phyloP scores from a whole-genome alignment of 2,888 invertebrate genomes.

The Seira sanloemensis region DNA sequence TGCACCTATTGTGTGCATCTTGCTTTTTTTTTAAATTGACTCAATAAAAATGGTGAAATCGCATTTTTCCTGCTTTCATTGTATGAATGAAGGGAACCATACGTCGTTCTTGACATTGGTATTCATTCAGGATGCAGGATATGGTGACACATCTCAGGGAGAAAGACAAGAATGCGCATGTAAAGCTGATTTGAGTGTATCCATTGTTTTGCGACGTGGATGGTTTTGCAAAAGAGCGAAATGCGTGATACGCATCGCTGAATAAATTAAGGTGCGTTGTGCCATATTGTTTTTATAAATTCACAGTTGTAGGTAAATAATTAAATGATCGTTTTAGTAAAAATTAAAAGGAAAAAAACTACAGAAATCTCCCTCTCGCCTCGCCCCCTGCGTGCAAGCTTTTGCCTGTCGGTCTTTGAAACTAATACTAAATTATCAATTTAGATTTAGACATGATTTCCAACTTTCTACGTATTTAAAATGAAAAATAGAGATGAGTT shows the following conservation, averaged over 20 bases:
- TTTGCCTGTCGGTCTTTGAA: no score
- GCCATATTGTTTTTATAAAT: neutral
- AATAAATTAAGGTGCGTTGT: constrained; percentile 37
- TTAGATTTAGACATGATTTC: no score
- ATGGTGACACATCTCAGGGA: neutral
- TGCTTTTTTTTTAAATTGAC: neutral
- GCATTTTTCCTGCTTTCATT: neutral
- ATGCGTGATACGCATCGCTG: constrained; percentile 12
- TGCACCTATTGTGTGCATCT: neutral
- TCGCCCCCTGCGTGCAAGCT: no score
- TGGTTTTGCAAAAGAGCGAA: neutral
- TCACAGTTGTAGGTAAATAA: neutral
- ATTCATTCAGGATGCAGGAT: constrained; percentile 16
- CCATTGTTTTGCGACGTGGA: neutral
- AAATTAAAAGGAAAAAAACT: no score
- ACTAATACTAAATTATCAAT: no score
- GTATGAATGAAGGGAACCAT: neutral
- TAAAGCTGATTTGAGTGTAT: neutral
- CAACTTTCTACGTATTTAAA: no score
- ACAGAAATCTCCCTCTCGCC: no score
- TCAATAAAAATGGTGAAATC: neutral
- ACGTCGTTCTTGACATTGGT: neutral
- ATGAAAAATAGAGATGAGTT: no score
- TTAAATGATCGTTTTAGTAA: neutral
- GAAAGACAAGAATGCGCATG: constrained; percentile 2